Evolutionary conservation across 2,888 invertebrate genomes (phyloP).

Genomic region (Drosophila subquinaria): DNA sequence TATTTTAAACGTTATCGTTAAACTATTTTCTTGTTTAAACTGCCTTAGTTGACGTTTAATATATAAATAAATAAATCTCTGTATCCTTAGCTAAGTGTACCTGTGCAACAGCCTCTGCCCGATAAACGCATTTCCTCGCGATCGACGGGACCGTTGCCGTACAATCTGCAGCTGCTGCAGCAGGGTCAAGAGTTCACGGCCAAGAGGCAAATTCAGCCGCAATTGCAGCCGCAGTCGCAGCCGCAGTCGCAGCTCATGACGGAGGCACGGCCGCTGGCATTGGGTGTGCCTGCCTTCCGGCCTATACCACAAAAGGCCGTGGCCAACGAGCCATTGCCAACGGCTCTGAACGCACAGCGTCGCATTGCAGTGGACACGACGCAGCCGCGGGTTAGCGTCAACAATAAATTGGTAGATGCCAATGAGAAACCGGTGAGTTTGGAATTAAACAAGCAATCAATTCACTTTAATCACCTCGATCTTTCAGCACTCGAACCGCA

Average conservation of each 20-base stretch:
- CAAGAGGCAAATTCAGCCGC: slow-evolving; percentile 41
- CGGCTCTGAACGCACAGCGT: slow-evolving; percentile 62
- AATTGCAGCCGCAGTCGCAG: slow-evolving; percentile 48
- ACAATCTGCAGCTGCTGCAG: slow-evolving; percentile 63
- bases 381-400: slow-evolving; percentile 79
- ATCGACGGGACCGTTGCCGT: slow-evolving; percentile 70
- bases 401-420: slow-evolving; percentile 75
- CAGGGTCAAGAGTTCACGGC: slow-evolving; percentile 35
- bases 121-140: slow-evolving; percentile 81
- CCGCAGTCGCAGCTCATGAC: slow-evolving; percentile 82
- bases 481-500: slow-evolving; percentile 76
- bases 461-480: background rate
- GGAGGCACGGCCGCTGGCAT: slow-evolving; percentile 87
- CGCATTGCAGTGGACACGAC: slow-evolving; percentile 80
- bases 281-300: slow-evolving; percentile 92
- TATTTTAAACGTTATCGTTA: too few relatives aligned
- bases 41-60: background rate
- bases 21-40: too few relatives aligned
- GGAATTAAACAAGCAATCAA: too few relatives aligned
- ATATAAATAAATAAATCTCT: background rate
- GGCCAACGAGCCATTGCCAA: slow-evolving; percentile 34
- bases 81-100: slow-evolving; percentile 32
- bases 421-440: slow-evolving; percentile 67
- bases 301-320: slow-evolving; percentile 89
- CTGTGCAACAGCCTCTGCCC: slow-evolving; percentile 62